Conservation (phyloP, 2,113 vertebrate species). For the Zosterops japonicus region DNA sequence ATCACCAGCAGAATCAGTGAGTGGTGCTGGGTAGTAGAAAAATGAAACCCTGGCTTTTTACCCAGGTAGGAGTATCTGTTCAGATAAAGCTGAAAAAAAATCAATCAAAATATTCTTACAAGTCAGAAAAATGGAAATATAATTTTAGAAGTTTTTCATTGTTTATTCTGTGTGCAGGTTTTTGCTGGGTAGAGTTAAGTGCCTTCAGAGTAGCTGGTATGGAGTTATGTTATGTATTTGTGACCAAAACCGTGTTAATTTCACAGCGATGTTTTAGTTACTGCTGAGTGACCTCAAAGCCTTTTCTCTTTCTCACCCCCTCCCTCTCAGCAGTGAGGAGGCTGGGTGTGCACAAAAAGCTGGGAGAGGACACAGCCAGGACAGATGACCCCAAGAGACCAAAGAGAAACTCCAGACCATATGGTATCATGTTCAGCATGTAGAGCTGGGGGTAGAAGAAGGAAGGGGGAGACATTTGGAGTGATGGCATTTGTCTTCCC, state of each 20-base stretch:
- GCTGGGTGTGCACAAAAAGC: neutral
- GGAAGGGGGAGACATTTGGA: neutral
- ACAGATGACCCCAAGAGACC: neutral
- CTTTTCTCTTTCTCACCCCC: neutral
- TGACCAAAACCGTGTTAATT: neutral
- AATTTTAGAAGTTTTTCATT: neutral
- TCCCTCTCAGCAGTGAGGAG: neutral
- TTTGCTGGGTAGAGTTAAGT: neutral
- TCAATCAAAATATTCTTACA: neutral
- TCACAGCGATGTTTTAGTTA: accelerated
- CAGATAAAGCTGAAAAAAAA: neutral
- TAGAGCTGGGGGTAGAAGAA: neutral
- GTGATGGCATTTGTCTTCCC: neutral
- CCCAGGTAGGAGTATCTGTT: neutral
- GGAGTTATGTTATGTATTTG: neutral
- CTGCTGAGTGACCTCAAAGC: neutral
- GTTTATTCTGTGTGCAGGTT: neutral
- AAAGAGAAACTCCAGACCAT: neutral
- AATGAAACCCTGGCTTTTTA: neutral
- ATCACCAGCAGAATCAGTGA: neutral
- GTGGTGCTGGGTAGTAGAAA: accelerated
- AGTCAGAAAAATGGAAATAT: neutral
- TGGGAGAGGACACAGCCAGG: neutral
- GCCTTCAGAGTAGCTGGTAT: neutral
- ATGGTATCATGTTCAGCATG: neutral